Percentiles rank a stretch among this genome's conserved stretches.
Conservation (phyloP, 2,113 vertebrate genomes). For the Varanus komodoensis region DNA sequence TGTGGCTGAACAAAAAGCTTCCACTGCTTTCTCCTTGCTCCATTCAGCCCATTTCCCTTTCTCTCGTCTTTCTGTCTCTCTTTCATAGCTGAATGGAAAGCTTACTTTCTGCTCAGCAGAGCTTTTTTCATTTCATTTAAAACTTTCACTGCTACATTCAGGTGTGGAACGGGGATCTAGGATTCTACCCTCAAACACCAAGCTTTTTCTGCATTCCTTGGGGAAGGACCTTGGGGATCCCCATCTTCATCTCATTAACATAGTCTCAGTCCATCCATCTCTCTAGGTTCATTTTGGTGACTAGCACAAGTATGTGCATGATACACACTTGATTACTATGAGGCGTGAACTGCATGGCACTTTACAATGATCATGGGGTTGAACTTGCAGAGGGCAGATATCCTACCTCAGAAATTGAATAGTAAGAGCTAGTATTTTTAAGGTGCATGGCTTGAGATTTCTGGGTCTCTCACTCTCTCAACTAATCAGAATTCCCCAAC, state of each 20-base stretch:
- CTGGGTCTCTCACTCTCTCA: background rate
- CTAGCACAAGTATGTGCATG: background rate
- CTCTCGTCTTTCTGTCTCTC: too few relatives aligned
- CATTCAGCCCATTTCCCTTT: too few relatives aligned
- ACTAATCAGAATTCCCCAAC: background rate
- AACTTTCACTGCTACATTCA: too few relatives aligned
- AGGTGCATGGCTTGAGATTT: background rate
- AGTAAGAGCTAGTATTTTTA: background rate
- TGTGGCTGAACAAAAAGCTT: too few relatives aligned
- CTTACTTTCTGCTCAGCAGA: too few relatives aligned
- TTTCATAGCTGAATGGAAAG: too few relatives aligned
- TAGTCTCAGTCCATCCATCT: background rate
- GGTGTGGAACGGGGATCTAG: too few relatives aligned
- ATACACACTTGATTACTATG: background rate
- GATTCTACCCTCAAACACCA: background rate
- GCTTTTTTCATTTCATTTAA: too few relatives aligned
- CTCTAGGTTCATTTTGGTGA: background rate
- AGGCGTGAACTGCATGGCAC: background rate
- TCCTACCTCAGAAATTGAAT: background rate
- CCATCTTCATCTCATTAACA: background rate
- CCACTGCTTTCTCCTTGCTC: too few relatives aligned
- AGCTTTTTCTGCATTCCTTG: background rate
- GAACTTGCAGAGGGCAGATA: background rate
- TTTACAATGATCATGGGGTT: background rate
- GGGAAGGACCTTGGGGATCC: background rate